A percentile compares a stretch with the other conserved stretches of the same genome.
These are phyloP conservation scores for Oscheius sp. DNA, from an alignment of 2,888 invertebrate genomes.

Conservation along the genomic window DNA sequence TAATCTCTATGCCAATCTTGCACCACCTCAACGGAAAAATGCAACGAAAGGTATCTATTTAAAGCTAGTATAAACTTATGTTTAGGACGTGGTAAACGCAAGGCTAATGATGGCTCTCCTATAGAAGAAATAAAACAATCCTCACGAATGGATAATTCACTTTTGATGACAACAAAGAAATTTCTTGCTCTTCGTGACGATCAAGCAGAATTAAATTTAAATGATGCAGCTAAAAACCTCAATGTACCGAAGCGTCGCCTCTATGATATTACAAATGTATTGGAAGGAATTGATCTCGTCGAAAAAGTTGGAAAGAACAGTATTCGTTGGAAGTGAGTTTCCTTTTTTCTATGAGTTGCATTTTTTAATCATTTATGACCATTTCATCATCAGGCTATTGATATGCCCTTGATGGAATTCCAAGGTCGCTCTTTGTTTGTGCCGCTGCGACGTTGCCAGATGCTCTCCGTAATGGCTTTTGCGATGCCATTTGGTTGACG, in stretches of 20 bases:
- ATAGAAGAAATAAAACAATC: background rate
- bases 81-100: slow-evolving; percentile 21
- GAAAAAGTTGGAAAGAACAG: slow-evolving; percentile 69
- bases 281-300: slow-evolving; percentile 66
- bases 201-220: slow-evolving; percentile 61
- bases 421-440: slow-evolving; percentile 29
- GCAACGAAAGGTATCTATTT: background rate
- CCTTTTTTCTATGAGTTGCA: no score
- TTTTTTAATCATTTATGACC: background rate
- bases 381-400: background rate
- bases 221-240: slow-evolving; percentile 64
- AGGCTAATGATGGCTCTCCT: background rate
- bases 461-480: background rate
- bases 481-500: no score
- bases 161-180: slow-evolving; percentile 59
- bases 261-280: slow-evolving; percentile 69
- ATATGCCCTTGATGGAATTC: background rate
- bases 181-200: slow-evolving; percentile 52
- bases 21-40: background rate
- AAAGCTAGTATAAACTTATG: background rate
- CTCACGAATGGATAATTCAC: slow-evolving; percentile 59
- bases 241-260: slow-evolving; percentile 66
- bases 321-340: slow-evolving; percentile 60
- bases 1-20: background rate
- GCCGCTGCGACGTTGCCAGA: background rate